These are phyloP conservation scores for Habropoda laboriosa DNA, from an alignment of 1,140 invertebrate species.

Conservation along the genomic window DNA sequence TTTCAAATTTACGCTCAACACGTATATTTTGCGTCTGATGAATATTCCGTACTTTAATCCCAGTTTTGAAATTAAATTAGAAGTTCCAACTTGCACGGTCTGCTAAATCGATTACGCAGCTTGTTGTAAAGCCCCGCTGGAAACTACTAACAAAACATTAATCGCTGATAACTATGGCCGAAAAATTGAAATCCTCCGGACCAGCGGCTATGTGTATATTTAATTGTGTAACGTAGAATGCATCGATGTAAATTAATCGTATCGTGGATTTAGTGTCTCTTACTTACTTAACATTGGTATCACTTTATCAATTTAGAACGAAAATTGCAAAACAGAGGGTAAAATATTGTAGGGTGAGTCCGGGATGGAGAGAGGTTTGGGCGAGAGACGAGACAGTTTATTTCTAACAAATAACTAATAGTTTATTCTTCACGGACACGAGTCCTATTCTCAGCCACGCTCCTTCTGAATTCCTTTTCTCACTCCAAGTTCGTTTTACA, in stretches of 20 bases:
- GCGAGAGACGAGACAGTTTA: too few species aligned
- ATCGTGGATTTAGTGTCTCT: too few species aligned
- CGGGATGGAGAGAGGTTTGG: too few species aligned
- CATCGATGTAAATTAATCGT: slow-evolving; percentile 5
- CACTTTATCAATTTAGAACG: too few species aligned
- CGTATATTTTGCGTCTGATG: background rate
- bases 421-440: too few species aligned
- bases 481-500: too few species aligned
- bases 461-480: too few species aligned
- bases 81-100: background rate
- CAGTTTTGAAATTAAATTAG: slow-evolving; percentile 34
- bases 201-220: background rate
- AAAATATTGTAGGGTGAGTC: too few species aligned
- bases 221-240: background rate
- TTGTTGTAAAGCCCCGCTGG: background rate
- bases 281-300: too few species aligned
- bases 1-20: background rate
- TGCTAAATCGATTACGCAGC: slow-evolving; percentile 19
- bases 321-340: too few species aligned
- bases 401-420: too few species aligned
- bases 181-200: slow-evolving; percentile 15
- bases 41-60: slow-evolving; percentile 30
- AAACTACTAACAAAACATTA: slow-evolving; percentile 31
- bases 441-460: too few species aligned
- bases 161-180: background rate